These are phyloP conservation scores for Phaethon lepturus DNA, from an alignment of 2,113 vertebrate species.

Conservation along the genomic window DNA sequence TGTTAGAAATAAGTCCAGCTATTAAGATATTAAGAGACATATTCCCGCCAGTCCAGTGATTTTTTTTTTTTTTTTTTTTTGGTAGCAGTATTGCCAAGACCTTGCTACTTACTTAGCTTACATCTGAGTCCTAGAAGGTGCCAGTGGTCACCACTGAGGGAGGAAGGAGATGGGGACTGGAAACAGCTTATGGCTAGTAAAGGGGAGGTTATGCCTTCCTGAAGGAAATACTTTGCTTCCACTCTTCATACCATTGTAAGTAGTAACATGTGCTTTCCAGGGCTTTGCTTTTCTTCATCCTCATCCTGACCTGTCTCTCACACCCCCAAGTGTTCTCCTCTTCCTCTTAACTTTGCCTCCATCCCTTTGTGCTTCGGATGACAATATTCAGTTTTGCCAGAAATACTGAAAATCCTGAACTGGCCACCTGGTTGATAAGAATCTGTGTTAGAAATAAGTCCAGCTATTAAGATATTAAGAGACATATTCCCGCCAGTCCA, in stretches of 20 bases:
- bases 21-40: background rate
- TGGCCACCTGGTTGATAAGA: background rate
- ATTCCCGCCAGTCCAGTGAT: background rate
- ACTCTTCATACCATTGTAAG: background rate
- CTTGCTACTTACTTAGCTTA: background rate
- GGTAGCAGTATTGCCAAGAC: background rate
- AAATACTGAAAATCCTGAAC: background rate
- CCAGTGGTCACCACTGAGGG: background rate
- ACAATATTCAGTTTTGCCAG: background rate
- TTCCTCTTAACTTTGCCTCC: background rate
- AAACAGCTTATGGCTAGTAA: background rate
- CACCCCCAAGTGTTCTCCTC: background rate
- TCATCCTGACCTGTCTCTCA: background rate
- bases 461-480: background rate
- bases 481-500: background rate
- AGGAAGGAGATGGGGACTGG: background rate
- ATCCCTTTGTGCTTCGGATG: background rate
- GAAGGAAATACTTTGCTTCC: background rate
- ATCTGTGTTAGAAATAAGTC: background rate
- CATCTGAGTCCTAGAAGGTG: background rate
- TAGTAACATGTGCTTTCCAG: background rate
- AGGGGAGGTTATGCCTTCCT: background rate
- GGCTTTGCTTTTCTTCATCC: background rate
- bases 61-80: too few relatives aligned
- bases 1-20: background rate